A percentile compares a stretch with the other conserved stretches of the same genome.
Conservation (phyloP, 2,888 invertebrate genomes). For the Acanthopleura granulata region DNA sequence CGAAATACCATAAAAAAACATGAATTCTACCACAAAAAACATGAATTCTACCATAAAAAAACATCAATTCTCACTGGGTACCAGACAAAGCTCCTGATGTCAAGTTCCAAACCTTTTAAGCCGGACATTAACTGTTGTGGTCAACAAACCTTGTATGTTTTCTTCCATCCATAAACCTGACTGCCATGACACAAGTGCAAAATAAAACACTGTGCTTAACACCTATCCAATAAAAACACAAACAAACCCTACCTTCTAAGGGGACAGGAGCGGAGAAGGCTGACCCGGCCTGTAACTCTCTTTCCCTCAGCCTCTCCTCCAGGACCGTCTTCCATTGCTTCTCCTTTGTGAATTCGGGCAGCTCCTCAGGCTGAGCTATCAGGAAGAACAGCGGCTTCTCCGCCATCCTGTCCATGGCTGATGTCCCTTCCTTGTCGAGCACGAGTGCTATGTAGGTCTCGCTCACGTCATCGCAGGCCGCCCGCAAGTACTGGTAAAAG, state of each 20-base stretch:
- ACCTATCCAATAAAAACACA: too few relatives aligned
- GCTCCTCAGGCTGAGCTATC: constrained; percentile 74
- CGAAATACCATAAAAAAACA: too few relatives aligned
- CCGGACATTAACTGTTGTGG: too few relatives aligned
- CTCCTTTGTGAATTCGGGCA: constrained; percentile 54
- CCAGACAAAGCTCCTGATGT: too few relatives aligned
- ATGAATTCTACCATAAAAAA: too few relatives aligned
- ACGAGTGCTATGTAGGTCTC: constrained; percentile 63
- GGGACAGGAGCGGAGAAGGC: constrained; percentile 10
- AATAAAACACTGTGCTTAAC: too few relatives aligned
- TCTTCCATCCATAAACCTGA: too few relatives aligned
- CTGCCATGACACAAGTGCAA: too few relatives aligned
- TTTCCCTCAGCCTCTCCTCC: constrained; percentile 39
- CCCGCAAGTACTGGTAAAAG: constrained; percentile 54
- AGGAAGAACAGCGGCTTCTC: constrained; percentile 75
- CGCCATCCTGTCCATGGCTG: constrained; percentile 67
- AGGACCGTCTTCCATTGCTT: constrained; percentile 39
- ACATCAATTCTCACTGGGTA: too few relatives aligned
- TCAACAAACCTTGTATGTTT: too few relatives aligned
- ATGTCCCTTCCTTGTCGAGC: constrained; percentile 58
- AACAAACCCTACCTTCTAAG: constrained; percentile 16
- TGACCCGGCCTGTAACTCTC: background rate
- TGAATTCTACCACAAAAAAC: too few relatives aligned
- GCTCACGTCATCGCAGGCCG: constrained; percentile 62
- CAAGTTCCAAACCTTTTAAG: too few relatives aligned